Conservation (phyloP, 2,888 invertebrate genomes). For the Ernsta delagoae region DNA sequence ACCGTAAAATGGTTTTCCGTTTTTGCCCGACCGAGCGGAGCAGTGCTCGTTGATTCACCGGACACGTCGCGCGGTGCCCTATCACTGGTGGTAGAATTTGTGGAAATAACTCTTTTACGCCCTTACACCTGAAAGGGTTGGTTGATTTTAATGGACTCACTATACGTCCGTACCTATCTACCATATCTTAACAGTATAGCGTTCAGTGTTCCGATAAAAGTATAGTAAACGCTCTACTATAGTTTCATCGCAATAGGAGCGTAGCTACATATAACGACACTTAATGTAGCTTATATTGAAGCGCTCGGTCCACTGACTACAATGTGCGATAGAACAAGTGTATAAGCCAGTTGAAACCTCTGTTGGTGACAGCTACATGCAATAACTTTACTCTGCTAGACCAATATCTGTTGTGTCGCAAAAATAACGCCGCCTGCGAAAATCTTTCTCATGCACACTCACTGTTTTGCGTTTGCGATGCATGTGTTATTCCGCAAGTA, state of each 20-base stretch:
- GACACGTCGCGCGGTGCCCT: constrained; percentile 79
- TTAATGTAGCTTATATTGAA: constrained; percentile 50
- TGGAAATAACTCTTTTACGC: constrained; percentile 73
- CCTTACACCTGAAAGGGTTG: constrained; percentile 45
- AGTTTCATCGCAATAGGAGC: constrained; percentile 31
- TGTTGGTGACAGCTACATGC: constrained; percentile 76
- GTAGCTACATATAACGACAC: constrained; percentile 36
- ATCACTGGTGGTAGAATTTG: constrained; percentile 76
- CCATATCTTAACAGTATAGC: neutral
- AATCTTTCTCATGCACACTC: constrained; percentile 50
- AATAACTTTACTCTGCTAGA: constrained; percentile 73
- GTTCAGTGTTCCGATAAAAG: constrained; percentile 11
- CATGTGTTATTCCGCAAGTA: constrained; percentile 12
- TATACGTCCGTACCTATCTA: constrained; percentile 23
- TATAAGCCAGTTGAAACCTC: constrained; percentile 69
- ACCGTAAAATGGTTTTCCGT: constrained; percentile 85
- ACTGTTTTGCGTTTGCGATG: constrained; percentile 37
- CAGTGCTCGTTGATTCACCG: constrained; percentile 80
- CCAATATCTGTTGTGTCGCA: constrained; percentile 71
- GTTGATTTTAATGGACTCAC: constrained; percentile 38
- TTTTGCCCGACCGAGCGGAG: constrained; percentile 81
- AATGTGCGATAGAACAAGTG: constrained; percentile 57
- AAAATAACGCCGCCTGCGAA: constrained; percentile 64
- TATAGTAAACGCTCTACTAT: constrained; percentile 14
- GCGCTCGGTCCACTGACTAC: constrained; percentile 48